Base-by-base conservation (phyloP, 2,113 vertebrate genomes). In the Sinocyclocheilus rhinocerous region DNA sequence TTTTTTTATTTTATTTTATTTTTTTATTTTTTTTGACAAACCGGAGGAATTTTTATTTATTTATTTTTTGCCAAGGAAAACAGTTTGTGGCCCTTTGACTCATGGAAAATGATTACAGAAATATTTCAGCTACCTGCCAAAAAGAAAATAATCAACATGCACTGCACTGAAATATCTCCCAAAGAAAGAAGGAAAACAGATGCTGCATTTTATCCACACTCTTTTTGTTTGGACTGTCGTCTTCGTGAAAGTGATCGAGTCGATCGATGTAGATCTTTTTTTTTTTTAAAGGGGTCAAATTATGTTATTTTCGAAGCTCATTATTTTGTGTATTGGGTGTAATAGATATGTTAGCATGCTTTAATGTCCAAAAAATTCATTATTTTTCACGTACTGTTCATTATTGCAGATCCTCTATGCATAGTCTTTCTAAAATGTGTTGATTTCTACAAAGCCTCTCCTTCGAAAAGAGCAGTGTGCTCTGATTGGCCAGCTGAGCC, bases 121-220 rank as follows among this genome's bases (percentile, higher is more conserved):
- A 93, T 93, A 92, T 93, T 92, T 93, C 88, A 92, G 89, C 92
- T 91, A 93, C 92, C 92, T 88, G 87, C 82, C 88, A 85, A 93
- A 89, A 90, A 88, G 90, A 91, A 92, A 94, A 92, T 90, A 92
- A 93, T 94, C 91, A 92, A 89, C 89, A 85, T 88, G 76, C 76
- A 79, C 87, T 87, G 84, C 79, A 86, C 86, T 61, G 72, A 63
- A 89, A 84, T 87, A 36, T 36, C 39, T 42, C 7, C 9, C 39
- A 42, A 42, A 2, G 26, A 18, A 5, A 6, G 45, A 63, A 0
- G 16, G 4, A 26, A 11, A 81, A 3, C 45, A 48, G 16, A 6
- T 33, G 13, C 39, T 15, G 13, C 4, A 4, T 81, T 91, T 90
- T 90, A 91, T 88, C 42, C 45, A 11, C 45, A 50, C 48, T 1